Percentiles rank a stretch among this genome's conserved stretches.
phyloP scores from a whole-genome alignment of 1,140 invertebrate species.

The Tribolium castaneum region DNA sequence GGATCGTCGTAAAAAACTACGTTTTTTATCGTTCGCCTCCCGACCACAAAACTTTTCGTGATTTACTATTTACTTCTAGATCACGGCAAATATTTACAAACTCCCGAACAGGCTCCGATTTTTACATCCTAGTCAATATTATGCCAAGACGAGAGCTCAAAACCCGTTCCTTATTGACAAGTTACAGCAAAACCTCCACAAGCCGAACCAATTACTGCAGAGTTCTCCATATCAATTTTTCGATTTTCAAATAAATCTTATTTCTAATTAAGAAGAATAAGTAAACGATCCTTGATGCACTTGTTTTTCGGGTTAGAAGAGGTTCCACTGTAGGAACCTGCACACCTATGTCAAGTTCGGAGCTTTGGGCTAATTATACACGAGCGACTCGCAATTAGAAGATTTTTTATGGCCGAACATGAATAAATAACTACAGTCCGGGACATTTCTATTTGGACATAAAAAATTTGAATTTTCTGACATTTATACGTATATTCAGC shows the following conservation, averaged over 20 bases:
- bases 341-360: constrained; percentile 8
- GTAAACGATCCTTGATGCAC: no score
- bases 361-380: background rate
- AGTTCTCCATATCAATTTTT: no score
- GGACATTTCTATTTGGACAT: no score
- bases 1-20: constrained; percentile 56
- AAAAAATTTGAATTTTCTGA: no score
- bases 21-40: constrained; percentile 51
- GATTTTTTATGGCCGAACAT: background rate
- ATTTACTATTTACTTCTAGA: constrained; percentile 16
- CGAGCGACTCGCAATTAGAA: background rate
- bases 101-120: background rate
- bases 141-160: background rate
- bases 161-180: background rate
- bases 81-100: constrained; percentile 18
- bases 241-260: no score
- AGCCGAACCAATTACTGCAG: no score
- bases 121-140: background rate
- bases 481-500: no score
- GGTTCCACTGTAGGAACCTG: background rate
- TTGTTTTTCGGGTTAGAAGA: no score
- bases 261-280: no score
- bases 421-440: constrained; percentile 31
- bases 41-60: constrained; percentile 37
- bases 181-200: background rate